Conservation (phyloP, 1,140 invertebrate genomes). For the Penaeus japonicus region DNA sequence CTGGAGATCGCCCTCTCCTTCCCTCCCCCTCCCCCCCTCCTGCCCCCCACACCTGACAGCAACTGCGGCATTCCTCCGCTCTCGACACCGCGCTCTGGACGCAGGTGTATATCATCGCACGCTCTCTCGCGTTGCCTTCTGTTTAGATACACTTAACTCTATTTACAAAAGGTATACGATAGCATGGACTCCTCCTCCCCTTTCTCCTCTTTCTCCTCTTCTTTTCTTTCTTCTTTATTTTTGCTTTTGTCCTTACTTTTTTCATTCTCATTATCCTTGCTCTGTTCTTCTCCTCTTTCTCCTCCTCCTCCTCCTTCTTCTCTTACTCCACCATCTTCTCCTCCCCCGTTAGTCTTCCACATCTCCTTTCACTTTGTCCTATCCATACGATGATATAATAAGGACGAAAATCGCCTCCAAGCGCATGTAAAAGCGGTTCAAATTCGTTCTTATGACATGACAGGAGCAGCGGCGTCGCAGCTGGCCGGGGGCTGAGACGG, state of each 20-base stretch:
- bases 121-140: too few relatives aligned
- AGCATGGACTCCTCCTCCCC: not conserved
- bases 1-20: too few relatives aligned
- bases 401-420: not conserved
- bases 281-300: not conserved
- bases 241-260: not conserved
- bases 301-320: not conserved
- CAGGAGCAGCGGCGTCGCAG: too few relatives aligned
- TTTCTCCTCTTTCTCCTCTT: not conserved
- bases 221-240: not conserved
- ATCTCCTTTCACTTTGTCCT: not conserved
- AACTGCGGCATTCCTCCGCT: too few relatives aligned
- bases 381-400: not conserved
- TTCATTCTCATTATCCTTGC: too few relatives aligned
- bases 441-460: not conserved
- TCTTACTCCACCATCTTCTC: not conserved
- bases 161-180: too few relatives aligned
- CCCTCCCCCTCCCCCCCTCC: too few relatives aligned
- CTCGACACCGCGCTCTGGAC: too few relatives aligned
- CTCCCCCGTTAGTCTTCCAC: not conserved
- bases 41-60: too few relatives aligned
- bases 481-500: too few relatives aligned
- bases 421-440: not conserved
- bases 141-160: too few relatives aligned
- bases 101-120: too few relatives aligned